Evolutionary conservation across 2,113 vertebrate genomes (phyloP), one percentile per base, ranked within the genome.

Genomic region (Xerus inauris): DNA sequence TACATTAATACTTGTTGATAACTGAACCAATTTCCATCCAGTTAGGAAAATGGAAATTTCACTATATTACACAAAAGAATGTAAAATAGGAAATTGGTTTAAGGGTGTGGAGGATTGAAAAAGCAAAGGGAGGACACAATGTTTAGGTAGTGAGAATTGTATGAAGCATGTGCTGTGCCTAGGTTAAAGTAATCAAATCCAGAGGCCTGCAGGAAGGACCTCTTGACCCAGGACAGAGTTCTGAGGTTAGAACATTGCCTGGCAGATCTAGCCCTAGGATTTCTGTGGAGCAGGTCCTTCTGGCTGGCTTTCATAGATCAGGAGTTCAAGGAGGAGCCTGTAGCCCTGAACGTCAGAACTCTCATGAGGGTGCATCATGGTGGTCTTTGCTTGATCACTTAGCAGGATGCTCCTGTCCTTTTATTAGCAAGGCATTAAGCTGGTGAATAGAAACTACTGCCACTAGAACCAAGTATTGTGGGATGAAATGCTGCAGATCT

Each of bases 391-490:
- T 54, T 22, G 30, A 42, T 0, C 1, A 4, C 11, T 2, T 8
- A 47, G 10, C 0, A 0, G 22, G 32, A 28, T 57, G 0, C 6
- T 30, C 59, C 7, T 12, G 6, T 9, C 11, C 9, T 8, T 69
- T n/a, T 38, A 3, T 28, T 16, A 32, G n/a, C 10, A 19, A 14
- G 14, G 76, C 62, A 35, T 62, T 35, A 22, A 85, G 80, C 77
- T 90, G 30, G 24, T 72, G 17, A 32, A 20, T 12, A 79, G 45
- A 59, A 20, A 0, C 8, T 17, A 0, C 51, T 71, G 8, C 14
- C 12, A 19, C 7, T 28, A 57, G 45, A 42, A 62, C 4, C 42
- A 6, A 2, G 1, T 16, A 4, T 12, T 94, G 1, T 1, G 28
- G 5, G 3, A 11, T 8, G 62, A 42, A 42, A 30, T 30, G 0